Percentiles rank a stretch among this genome's conserved stretches.
Evolutionary conservation across 2,888 invertebrate genomes (phyloP).

Genomic region (Melieria crassipennis): DNA sequence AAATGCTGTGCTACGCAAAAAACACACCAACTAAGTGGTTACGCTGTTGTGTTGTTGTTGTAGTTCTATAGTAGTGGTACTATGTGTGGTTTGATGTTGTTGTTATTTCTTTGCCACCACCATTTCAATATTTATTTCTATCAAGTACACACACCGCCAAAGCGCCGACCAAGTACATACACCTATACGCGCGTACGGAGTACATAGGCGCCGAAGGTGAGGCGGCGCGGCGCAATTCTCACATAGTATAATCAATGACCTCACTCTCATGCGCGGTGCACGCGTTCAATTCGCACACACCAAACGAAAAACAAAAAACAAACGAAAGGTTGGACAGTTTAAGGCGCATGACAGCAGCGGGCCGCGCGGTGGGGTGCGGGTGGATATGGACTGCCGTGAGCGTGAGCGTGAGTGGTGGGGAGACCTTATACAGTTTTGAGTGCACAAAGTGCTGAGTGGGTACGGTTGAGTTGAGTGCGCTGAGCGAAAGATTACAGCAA

Average conservation of each 20-base stretch:
- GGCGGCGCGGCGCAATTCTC: conserved; percentile 7
- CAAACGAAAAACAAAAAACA: no score
- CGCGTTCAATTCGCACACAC: no score
- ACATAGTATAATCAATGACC: conserved; percentile 35
- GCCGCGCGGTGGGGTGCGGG: no score
- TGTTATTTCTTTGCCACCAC: conserved; percentile 11
- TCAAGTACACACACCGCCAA: conserved; percentile 20
- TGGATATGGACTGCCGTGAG: no score
- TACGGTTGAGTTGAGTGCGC: no score
- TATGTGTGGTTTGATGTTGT: conserved; percentile 4
- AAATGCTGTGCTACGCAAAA: conserved; percentile 32
- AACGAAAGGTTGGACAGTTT: no score
- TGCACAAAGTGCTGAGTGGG: no score
- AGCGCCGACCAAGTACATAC: conserved; percentile 9
- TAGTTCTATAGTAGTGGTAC: background rate
- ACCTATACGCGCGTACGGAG: background rate
- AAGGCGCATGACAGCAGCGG: no score
- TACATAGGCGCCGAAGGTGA: conserved; percentile 7
- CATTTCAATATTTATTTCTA: conserved; percentile 30
- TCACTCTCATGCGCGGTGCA: conserved; percentile 18
- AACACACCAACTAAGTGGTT: background rate
- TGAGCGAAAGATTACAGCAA: no score
- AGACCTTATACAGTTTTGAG: no score
- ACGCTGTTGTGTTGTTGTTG: background rate
- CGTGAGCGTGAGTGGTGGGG: no score